Evolutionary conservation across 2,797 vertebrate genomes (phyloP), one percentile per base, ranked within the genome.

Genomic region (Knipowitschia caucasica): DNA sequence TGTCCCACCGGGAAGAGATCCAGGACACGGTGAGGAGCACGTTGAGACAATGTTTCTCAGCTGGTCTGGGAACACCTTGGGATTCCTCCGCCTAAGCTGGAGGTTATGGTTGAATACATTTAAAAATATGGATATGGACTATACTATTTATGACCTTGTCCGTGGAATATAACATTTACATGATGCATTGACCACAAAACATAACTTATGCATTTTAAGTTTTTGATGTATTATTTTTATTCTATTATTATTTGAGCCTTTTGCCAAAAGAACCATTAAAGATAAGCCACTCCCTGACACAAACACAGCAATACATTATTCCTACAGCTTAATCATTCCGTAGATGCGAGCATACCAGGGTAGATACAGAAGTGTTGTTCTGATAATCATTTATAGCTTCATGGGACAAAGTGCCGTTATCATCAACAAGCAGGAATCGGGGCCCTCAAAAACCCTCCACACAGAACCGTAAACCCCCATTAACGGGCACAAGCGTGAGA

Each of bases 391-490:
- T 79, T 75, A 71, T 71, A 71, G 64, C 60, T 36, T 0, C 14
- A 58, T 68, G 46, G 62, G 67, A 66, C 69, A 80, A 75, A 84
- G 74, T 80, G 74, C 63, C 62, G 77, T 85, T 88, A 88, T 89
- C 84, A 9, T 62, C 38, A 20, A 50, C 57, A 23, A 55, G 65
- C 85, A 81, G 81, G 73, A 70, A 69, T 70, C 77, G 14, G 2
- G 50, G 62, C 66, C 71, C 80, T 59, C 17, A 45, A 69, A 78
- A 81, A 52, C 73, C 57, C 67, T 77, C 67, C 74, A 72, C 61
- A 42, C 40, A 52, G 60, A 62, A 56, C 56, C 61, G 66, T 67
- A 62, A 75, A 81, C 64, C 50, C n/a, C 82, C 84, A 85, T 85
- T 85, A 85, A 80, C 75, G 60, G 45, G 63, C 65, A 67, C 69